Base-by-base conservation (phyloP, 2,797 vertebrate species). In the Spondyliosoma cantharus region DNA sequence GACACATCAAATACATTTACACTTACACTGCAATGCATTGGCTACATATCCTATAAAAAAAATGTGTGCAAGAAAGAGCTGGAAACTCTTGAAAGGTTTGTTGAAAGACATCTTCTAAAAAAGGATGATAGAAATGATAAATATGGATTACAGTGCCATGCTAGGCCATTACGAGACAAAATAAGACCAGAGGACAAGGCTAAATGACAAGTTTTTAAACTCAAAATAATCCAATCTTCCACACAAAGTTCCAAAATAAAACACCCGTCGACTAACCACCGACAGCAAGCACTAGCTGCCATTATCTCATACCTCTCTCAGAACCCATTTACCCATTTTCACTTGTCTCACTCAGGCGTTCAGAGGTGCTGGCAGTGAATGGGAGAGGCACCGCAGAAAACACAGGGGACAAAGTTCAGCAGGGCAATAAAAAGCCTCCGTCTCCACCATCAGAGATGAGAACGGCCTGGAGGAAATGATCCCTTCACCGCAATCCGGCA, bases 401-500 rank as follows among this genome's bases (percentile, higher is more conserved):
- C 84, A 84, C 73, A 72, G 56, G 75, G 82, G 85, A 86, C 84
- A 91, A 81, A 87, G 88, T 88, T 89, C 83, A 88, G 80, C 78
- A 2, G 64, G 64, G 72, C 73, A 89, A 70, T 89, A 74, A 90
- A 88, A 90, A 80, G 58, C 71, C 74, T 86, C 78, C 16, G 13
- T 81, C 59, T 71, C 73, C 65, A 76, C 79, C 81, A 78, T 91
- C 84, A 86, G 63, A 88, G 84, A 90, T 71, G 84, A 78, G 84
- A 90, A 86, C 65, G 72, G 60, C 76, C 78, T 74, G 76, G 32
- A 90, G 86, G 86, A 90, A 92, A 87, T 17, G 37, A 86, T 80
- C 74, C 75, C 67, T 76, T 87, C 85, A 74, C 90, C 84, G 37
- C 89, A 92, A 78, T 92, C 86, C 74, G 50, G 85, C 89, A 91